Evolutionary conservation across 2,888 invertebrate species (phyloP).

Genomic region (Hymenopus coronatus): DNA sequence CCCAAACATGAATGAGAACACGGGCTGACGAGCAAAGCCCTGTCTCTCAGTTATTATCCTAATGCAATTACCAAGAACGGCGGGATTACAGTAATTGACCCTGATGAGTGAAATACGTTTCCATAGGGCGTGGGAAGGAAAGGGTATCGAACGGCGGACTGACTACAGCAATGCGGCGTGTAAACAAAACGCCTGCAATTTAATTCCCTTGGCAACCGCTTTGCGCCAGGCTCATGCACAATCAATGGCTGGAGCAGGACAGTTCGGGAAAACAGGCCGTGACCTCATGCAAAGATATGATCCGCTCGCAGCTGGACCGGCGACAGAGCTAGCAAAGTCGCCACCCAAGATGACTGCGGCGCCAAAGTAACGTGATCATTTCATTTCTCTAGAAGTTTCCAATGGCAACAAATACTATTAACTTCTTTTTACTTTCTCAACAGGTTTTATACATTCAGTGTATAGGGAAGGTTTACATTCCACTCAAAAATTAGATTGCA

Average conservation of each 20-base stretch:
- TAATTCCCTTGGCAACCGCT: background rate
- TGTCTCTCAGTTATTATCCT: background rate
- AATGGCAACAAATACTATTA: too few relatives aligned
- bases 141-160: slow-evolving; percentile 9
- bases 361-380: too few relatives aligned
- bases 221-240: background rate
- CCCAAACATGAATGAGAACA: background rate
- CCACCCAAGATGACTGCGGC: too few relatives aligned
- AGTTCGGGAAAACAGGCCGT: background rate
- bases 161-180: background rate
- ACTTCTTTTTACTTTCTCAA: too few relatives aligned
- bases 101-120: background rate
- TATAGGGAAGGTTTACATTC: too few relatives aligned
- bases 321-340: too few relatives aligned
- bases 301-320: background rate
- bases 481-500: too few relatives aligned
- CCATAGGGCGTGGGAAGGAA: background rate
- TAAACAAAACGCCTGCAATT: background rate
- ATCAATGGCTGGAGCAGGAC: background rate
- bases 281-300: background rate
- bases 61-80: slow-evolving; percentile 11
- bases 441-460: too few relatives aligned
- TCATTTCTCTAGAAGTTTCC: too few relatives aligned
- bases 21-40: background rate
- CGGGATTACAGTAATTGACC: background rate